phyloP scores from a whole-genome alignment of 2,113 vertebrate species.

The Ailurus styani region DNA sequence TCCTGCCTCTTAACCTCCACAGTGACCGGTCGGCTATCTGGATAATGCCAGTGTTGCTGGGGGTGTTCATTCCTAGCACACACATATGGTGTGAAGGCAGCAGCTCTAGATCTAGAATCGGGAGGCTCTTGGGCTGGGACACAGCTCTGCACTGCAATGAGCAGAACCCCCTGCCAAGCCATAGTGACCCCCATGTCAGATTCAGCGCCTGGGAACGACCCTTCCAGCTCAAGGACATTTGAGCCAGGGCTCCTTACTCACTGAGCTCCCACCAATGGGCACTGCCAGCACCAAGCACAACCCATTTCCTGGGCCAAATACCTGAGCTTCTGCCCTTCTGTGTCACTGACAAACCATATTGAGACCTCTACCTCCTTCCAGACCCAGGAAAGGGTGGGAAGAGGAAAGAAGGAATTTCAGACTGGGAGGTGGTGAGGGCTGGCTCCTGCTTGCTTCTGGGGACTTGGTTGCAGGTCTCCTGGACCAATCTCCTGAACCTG shows the following conservation, averaged over 20 bases:
- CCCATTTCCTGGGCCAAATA: background rate
- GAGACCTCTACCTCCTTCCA: background rate
- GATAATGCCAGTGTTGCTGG: background rate
- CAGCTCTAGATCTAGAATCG: background rate
- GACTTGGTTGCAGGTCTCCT: background rate
- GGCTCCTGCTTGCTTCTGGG: background rate
- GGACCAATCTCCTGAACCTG: background rate
- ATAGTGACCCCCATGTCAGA: background rate
- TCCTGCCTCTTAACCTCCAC: background rate
- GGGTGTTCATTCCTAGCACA: background rate
- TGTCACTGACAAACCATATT: background rate
- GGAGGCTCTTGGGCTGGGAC: too few relatives aligned
- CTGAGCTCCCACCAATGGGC: rapidly evolving
- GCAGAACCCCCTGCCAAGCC: background rate
- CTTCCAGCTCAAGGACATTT: background rate
- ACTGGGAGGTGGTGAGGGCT: too few relatives aligned
- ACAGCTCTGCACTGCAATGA: background rate
- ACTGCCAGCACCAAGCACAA: too few relatives aligned
- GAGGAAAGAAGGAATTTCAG: background rate
- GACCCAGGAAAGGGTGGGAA: background rate
- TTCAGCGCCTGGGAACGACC: background rate
- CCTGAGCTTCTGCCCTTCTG: background rate
- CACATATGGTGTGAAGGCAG: background rate
- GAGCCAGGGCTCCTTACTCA: background rate
- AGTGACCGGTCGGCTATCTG: background rate